Evolutionary conservation across 1,140 invertebrate species (phyloP).

Genomic region (Pogonus chalceus): DNA sequence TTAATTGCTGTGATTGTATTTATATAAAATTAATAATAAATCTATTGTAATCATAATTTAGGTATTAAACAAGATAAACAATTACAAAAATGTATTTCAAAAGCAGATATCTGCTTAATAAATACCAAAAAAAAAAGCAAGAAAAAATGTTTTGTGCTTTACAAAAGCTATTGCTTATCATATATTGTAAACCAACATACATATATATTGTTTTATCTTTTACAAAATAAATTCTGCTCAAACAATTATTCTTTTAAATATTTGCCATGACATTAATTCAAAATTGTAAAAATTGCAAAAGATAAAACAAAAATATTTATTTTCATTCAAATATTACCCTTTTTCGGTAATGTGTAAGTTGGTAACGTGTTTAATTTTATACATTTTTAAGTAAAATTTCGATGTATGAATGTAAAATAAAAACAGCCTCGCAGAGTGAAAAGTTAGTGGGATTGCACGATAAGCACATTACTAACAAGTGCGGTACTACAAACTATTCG

Average conservation of each 20-base stretch:
- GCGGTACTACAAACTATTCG: neutral
- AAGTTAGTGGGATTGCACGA: neutral
- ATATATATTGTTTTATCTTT: conserved; percentile 1
- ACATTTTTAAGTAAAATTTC: neutral
- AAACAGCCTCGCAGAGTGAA: neutral
- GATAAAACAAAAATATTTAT: too few species aligned
- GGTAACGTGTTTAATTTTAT: neutral
- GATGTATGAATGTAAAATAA: neutral
- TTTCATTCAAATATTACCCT: too few species aligned
- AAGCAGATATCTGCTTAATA: neutral
- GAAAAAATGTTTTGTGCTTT: neutral
- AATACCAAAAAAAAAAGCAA: neutral
- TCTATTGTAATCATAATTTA: conserved; percentile 13
- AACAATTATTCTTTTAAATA: neutral
- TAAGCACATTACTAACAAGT: neutral
- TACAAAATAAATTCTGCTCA: too few species aligned
- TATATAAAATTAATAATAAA: conserved; percentile 21
- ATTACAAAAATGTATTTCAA: neutral
- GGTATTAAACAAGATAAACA: conserved; percentile 4
- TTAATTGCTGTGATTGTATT: conserved; percentile 29
- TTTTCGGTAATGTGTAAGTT: too few species aligned
- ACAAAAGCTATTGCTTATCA: neutral
- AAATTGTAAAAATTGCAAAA: too few species aligned
- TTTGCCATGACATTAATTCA: neutral
- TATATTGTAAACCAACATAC: conserved; percentile 13